Percentiles rank a stretch among this genome's conserved stretches.
These are phyloP conservation scores for Dasyurus viverrinus DNA, from an alignment of 2,113 vertebrate genomes.

Conservation along the genomic window DNA sequence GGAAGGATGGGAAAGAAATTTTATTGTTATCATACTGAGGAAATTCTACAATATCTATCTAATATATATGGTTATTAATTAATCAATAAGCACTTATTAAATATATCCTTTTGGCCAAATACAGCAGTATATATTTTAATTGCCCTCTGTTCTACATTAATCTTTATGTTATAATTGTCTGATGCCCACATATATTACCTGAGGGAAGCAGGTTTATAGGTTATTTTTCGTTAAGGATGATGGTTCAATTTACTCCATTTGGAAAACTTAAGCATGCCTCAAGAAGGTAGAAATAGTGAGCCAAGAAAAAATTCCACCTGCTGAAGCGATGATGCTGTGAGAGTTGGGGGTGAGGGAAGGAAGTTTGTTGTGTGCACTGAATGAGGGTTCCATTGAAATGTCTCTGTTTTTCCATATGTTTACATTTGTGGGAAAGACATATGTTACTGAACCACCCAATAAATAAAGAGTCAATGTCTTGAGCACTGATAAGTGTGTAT, in stretches of 20 bases:
- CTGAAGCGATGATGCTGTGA: not conserved
- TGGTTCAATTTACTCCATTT: not conserved
- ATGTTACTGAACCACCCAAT: not conserved
- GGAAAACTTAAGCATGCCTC: not conserved
- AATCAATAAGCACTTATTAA: not conserved
- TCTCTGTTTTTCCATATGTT: not conserved
- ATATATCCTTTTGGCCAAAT: not conserved
- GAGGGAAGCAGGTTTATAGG: not conserved
- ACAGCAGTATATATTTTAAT: not conserved
- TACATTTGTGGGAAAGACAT: not conserved
- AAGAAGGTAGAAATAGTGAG: not conserved
- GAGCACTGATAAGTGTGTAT: not conserved
- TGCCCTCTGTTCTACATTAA: not conserved
- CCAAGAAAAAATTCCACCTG: not conserved
- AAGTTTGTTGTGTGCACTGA: not conserved
- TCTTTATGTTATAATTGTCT: not conserved
- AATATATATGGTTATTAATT: not conserved
- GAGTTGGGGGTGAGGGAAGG: not conserved
- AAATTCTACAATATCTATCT: not conserved
- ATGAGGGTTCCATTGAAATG: not conserved
- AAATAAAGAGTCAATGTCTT: not conserved
- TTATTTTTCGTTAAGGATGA: not conserved
- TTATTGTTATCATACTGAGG: not conserved
- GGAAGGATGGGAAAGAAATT: not conserved
- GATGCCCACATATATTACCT: not conserved